Conservation (phyloP, 2,888 invertebrate species). For the Tubulanus polymorphus region DNA sequence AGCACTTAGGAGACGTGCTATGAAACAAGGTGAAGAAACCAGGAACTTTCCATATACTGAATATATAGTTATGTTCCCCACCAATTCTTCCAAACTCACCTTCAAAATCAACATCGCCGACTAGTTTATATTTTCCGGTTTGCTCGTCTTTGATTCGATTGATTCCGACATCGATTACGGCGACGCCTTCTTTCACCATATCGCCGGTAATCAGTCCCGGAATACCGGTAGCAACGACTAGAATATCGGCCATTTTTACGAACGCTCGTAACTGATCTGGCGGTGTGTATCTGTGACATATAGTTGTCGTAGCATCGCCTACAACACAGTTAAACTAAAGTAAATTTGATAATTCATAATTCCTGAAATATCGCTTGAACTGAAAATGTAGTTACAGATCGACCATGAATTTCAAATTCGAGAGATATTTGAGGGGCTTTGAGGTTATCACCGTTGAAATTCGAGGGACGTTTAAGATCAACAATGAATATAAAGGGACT, state of each 20-base stretch:
- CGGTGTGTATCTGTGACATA: conserved; percentile 85
- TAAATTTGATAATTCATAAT: conserved; percentile 7
- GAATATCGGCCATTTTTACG: conserved; percentile 72
- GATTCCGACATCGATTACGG: conserved; percentile 80
- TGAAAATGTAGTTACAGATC: no score
- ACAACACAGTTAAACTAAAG: conserved; percentile 4
- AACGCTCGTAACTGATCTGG: conserved; percentile 67
- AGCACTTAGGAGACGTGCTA: no score
- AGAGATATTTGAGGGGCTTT: no score
- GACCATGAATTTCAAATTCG: no score
- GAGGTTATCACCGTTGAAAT: no score
- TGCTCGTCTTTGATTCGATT: conserved; percentile 63
- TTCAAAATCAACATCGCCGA: conserved; percentile 87
- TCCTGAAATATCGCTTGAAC: no score
- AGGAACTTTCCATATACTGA: no score
- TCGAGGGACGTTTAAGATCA: no score
- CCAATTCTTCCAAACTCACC: no score
- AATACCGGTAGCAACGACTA: conserved; percentile 71
- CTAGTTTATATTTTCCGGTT: conserved; percentile 64
- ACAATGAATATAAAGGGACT: no score
- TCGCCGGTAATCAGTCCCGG: conserved; percentile 59
- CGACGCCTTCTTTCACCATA: conserved; percentile 85
- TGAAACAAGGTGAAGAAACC: no score
- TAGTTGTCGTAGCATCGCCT: conserved; percentile 82
- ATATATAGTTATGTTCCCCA: no score